A percentile compares a stretch with the other conserved stretches of the same genome.
Evolutionary conservation across 2,113 vertebrate species (phyloP).

Genomic region (Calyptomena viridis): DNA sequence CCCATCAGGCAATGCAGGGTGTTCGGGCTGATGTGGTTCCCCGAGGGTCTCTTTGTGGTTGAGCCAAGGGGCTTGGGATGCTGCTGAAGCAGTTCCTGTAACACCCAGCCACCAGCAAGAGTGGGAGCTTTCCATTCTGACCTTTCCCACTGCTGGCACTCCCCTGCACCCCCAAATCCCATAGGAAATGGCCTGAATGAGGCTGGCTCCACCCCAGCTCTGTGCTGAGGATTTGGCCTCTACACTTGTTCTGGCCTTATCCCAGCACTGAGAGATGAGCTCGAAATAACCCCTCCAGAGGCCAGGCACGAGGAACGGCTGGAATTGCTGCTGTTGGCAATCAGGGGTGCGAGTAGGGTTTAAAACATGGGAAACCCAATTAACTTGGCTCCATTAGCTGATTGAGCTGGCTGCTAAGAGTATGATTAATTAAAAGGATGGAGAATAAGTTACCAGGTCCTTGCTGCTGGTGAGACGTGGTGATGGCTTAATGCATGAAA

Average conservation of each 20-base stretch:
- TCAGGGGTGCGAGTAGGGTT: neutral
- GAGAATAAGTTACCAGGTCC: neutral
- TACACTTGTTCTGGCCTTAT: neutral
- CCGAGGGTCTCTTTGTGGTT: neutral
- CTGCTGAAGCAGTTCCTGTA: neutral
- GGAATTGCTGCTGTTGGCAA: neutral
- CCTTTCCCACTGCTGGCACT: neutral
- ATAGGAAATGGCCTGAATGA: neutral
- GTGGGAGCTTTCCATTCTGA: neutral
- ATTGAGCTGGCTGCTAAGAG: slow-evolving; percentile 8
- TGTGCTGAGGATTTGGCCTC: neutral
- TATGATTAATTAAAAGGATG: slow-evolving; percentile 38
- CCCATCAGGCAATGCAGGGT: rapidly evolving
- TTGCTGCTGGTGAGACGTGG: rapidly evolving
- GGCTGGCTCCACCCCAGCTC: neutral
- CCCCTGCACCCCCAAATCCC: neutral
- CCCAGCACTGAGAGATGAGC: neutral
- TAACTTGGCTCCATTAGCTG: slow-evolving; percentile 4
- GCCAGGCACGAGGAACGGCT: neutral
- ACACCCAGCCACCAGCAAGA: neutral
- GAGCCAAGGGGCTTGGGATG: neutral
- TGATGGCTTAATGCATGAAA: neutral
- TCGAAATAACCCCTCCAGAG: neutral
- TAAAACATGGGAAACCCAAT: neutral
- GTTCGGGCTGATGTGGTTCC: neutral